A percentile compares a stretch with the other conserved stretches of the same genome.
Conservation (phyloP, 2,797 vertebrate species). For the Hyperoplus lanceolatus region DNA sequence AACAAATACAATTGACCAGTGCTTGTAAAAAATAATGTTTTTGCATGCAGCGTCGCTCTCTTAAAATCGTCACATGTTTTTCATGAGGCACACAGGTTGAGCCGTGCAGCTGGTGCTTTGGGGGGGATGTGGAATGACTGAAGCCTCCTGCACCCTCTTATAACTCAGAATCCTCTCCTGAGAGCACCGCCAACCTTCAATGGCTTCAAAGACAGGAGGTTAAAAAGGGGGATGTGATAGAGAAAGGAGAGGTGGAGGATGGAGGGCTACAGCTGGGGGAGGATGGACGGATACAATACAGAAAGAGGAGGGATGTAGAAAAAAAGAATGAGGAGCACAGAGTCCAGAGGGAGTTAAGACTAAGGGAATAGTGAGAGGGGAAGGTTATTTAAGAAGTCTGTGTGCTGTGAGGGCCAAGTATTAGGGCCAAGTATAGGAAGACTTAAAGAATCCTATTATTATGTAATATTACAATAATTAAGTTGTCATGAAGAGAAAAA, state of each 20-base stretch:
- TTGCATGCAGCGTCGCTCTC: background rate
- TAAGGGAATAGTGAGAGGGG: background rate
- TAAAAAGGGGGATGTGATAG: background rate
- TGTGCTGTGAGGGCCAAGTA: background rate
- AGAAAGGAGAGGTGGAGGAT: slow-evolving; percentile 16
- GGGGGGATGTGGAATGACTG: background rate
- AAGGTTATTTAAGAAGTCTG: background rate
- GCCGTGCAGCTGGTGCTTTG: background rate
- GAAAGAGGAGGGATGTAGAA: slow-evolving; percentile 10
- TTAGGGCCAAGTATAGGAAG: too few species aligned
- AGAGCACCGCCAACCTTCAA: slow-evolving; percentile 23
- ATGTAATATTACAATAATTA: too few species aligned
- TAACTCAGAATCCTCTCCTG: slow-evolving; percentile 26
- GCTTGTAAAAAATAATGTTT: background rate
- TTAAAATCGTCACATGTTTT: slow-evolving; percentile 1
- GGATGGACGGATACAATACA: background rate
- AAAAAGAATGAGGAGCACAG: background rate
- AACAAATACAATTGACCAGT: too few species aligned
- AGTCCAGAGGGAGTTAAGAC: background rate
- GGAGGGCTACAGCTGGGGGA: slow-evolving; percentile 5
- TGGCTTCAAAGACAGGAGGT: slow-evolving; percentile 45
- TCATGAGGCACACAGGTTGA: background rate
- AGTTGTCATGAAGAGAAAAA: too few species aligned
- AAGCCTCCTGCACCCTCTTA: slow-evolving; percentile 26
- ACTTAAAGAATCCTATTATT: too few species aligned